Conservation (phyloP, 2,888 invertebrate genomes). For the Marronus borbonicus region DNA sequence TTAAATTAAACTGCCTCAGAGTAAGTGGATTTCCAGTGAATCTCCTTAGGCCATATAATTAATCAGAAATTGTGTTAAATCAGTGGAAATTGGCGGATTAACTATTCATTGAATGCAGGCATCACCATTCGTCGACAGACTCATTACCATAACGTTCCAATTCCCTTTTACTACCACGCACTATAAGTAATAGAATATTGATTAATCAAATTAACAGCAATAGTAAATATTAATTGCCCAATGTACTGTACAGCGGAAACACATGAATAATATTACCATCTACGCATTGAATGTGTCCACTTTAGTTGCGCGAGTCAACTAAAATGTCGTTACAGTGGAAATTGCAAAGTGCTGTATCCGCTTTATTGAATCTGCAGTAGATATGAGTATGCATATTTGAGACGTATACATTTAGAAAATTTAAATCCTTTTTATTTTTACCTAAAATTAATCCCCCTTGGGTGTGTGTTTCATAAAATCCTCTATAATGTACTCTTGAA, state of each 20-base stretch:
- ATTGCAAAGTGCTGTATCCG: no score
- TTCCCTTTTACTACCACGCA: conserved; percentile 8
- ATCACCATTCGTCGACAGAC: conserved; percentile 9
- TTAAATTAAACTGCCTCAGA: not conserved
- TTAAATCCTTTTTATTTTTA: no score
- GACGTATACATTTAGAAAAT: no score
- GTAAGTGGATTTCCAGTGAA: not conserved
- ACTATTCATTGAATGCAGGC: conserved; percentile 36
- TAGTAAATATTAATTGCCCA: not conserved
- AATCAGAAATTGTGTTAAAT: conserved; percentile 45
- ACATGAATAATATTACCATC: not conserved
- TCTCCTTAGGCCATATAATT: conserved; percentile 37
- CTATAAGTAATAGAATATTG: conserved; percentile 22
- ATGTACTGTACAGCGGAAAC: not conserved
- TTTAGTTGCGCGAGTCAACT: not conserved
- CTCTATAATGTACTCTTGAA: no score
- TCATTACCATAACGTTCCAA: conserved; percentile 30
- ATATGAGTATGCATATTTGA: no score
- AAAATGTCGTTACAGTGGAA: not conserved
- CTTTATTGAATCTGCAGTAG: no score
- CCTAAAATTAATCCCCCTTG: no score
- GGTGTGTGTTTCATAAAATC: no score
- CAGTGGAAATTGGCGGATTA: conserved; percentile 46
- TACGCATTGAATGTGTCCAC: not conserved
- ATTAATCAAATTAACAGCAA: conserved; percentile 1